These are phyloP conservation scores for Cryptocephalus moraei DNA, from an alignment of 2,888 invertebrate species.

Conservation along the genomic window DNA sequence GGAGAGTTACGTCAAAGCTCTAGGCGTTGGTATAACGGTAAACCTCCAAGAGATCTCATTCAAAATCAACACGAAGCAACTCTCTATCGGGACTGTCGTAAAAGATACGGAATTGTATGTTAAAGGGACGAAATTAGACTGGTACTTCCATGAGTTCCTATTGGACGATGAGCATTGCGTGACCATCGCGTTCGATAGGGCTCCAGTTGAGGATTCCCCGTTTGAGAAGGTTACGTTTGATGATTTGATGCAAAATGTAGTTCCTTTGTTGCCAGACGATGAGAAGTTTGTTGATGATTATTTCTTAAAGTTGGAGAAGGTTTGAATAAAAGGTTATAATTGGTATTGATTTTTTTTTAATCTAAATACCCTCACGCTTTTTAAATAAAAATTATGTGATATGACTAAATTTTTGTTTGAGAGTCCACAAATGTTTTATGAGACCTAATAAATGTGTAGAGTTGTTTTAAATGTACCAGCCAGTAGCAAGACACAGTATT, in stretches of 20 bases:
- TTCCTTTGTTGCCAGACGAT: conserved; percentile 44
- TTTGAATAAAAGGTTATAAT: conserved; percentile 1
- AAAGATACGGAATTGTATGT: conserved; percentile 58
- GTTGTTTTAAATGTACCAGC: conserved; percentile 7
- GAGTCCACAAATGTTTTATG: not conserved
- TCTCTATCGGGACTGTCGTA: conserved; percentile 40
- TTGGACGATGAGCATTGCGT: conserved; percentile 68
- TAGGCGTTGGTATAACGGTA: conserved; percentile 74
- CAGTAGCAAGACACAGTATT: conserved; percentile 12
- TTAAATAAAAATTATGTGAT: not conserved
- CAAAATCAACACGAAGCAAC: conserved; percentile 45
- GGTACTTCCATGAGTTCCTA: conserved; percentile 78
- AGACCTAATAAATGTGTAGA: not conserved
- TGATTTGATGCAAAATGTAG: conserved; percentile 47
- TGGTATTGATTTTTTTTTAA: not conserved
- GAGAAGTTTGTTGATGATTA: conserved; percentile 45
- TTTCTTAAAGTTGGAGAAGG: conserved; percentile 44
- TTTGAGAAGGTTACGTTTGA: conserved; percentile 50
- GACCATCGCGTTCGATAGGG: conserved; percentile 53
- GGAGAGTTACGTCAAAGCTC: conserved; percentile 89
- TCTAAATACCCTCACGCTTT: not conserved
- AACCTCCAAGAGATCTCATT: conserved; percentile 72
- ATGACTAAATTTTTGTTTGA: too few relatives aligned
- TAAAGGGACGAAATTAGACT: conserved; percentile 48
- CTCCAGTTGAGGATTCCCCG: conserved; percentile 11